phyloP scores from a whole-genome alignment of 2,888 invertebrate genomes.

The Anthoptus insignis region DNA sequence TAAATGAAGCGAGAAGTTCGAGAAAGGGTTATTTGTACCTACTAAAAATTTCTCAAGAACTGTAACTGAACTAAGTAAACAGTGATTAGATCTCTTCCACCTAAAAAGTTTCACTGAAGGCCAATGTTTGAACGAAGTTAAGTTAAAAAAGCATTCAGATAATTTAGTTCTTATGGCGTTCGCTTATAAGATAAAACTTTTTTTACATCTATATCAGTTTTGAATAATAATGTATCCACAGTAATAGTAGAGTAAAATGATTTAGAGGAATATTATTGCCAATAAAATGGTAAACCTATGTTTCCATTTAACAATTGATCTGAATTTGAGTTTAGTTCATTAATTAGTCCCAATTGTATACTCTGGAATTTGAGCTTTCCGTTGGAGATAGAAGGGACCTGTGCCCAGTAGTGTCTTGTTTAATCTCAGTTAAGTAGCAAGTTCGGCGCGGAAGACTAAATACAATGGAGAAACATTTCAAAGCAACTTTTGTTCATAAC shows the following conservation, averaged over 20 bases:
- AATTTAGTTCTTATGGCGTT: background rate
- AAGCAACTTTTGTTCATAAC: conserved; percentile 20
- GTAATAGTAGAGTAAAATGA: no score
- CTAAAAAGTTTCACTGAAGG: background rate
- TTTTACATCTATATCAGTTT: no score
- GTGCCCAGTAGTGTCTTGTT: conserved; percentile 5
- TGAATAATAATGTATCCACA: no score
- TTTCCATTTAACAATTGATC: no score
- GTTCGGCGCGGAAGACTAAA: conserved; percentile 12
- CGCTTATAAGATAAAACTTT: no score
- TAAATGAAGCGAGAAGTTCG: background rate
- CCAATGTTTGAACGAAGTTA: background rate
- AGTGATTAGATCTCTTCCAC: conserved; percentile 4
- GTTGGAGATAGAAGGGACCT: background rate
- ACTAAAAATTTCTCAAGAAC: background rate
- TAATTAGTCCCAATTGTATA: no score
- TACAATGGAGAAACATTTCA: conserved; percentile 7
- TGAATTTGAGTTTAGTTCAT: no score
- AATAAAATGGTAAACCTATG: no score
- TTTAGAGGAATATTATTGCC: no score
- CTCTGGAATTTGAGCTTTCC: no score
- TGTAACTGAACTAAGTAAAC: conserved; percentile 4
- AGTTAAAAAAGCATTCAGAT: background rate
- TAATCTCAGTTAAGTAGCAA: conserved; percentile 19
- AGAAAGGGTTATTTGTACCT: background rate